Percentiles rank a stretch among this genome's conserved stretches.
These are phyloP conservation scores for Nasonia longicornis DNA, from an alignment of 1,140 invertebrate genomes.

Conservation along the genomic window DNA sequence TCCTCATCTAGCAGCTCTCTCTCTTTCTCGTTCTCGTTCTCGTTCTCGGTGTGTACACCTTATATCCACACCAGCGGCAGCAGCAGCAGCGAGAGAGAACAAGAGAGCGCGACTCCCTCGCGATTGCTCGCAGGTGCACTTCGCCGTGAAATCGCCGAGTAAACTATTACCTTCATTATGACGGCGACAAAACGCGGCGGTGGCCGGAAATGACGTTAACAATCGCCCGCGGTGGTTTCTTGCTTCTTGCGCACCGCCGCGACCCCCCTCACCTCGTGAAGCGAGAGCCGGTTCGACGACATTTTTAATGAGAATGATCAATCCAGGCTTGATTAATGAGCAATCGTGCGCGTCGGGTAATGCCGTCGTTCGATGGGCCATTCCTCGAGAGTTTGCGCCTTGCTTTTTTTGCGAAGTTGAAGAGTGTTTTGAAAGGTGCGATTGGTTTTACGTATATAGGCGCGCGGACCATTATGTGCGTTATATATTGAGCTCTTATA, in stretches of 20 bases:
- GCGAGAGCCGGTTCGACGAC: slow-evolving; percentile 10
- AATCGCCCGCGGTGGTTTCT: not conserved
- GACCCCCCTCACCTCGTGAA: not conserved
- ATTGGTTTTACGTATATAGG: too few species aligned
- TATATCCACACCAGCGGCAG: not conserved
- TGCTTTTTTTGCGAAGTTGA: not conserved
- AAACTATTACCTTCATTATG: slow-evolving; percentile 36
- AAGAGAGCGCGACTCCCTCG: not conserved
- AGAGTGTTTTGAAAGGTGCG: not conserved
- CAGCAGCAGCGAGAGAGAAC: not conserved
- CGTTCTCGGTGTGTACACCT: not conserved
- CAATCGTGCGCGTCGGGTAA: not conserved
- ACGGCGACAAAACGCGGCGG: not conserved
- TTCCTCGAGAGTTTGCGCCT: not conserved
- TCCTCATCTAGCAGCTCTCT: not conserved
- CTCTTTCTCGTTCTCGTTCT: not conserved
- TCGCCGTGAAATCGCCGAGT: slow-evolving; percentile 26
- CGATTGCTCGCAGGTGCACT: slow-evolving; percentile 27
- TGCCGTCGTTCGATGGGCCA: not conserved
- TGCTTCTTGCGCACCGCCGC: not conserved
- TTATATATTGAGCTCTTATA: too few species aligned
- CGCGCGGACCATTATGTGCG: too few species aligned
- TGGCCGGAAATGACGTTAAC: slow-evolving; percentile 14
- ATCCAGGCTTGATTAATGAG: slow-evolving; percentile 13
- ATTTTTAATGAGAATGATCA: slow-evolving; percentile 30